Conservation (phyloP, 2,888 invertebrate species). For the Agonopterix subpropinquella region DNA sequence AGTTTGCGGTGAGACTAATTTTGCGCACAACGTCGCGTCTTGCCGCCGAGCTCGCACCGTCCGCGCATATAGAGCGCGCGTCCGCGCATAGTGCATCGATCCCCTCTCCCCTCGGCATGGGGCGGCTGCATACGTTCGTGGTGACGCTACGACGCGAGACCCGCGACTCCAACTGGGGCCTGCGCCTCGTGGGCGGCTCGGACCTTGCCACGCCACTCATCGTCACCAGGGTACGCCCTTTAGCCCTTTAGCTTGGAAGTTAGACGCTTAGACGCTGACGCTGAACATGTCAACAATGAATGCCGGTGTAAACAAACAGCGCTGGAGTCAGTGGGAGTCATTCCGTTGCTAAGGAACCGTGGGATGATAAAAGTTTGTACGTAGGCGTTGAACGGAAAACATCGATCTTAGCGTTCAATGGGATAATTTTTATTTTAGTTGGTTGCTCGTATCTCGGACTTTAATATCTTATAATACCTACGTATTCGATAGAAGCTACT, state of each 20-base stretch:
- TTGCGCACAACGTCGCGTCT: conserved; percentile 63
- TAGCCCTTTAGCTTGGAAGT: no score
- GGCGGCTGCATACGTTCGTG: conserved; percentile 85
- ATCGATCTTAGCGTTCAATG: background rate
- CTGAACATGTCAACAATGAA: conserved; percentile 2
- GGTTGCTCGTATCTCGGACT: background rate
- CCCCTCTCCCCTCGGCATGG: conserved; percentile 60
- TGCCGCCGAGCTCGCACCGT: conserved; percentile 54
- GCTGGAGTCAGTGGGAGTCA: conserved; percentile 22
- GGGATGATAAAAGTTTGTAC: background rate
- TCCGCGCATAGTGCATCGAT: conserved; percentile 42
- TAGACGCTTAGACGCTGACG: background rate
- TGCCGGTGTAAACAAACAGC: conserved; percentile 57
- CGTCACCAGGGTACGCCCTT: conserved; percentile 85
- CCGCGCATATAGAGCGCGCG: conserved; percentile 34
- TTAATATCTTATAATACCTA: background rate
- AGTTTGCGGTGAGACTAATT: conserved; percentile 56
- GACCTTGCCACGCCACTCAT: conserved; percentile 91
- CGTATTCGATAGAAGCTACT: no score
- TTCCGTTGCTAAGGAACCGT: conserved; percentile 1
- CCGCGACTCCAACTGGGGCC: conserved; percentile 87
- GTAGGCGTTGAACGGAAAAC: background rate
- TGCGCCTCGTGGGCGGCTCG: conserved; percentile 89
- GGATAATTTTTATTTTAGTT: background rate
- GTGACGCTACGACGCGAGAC: conserved; percentile 83